Percentiles rank a stretch among this genome's conserved stretches.
These are phyloP conservation scores for Odocoileus hemionus DNA, from an alignment of 2,113 vertebrate species.

Conservation along the genomic window DNA sequence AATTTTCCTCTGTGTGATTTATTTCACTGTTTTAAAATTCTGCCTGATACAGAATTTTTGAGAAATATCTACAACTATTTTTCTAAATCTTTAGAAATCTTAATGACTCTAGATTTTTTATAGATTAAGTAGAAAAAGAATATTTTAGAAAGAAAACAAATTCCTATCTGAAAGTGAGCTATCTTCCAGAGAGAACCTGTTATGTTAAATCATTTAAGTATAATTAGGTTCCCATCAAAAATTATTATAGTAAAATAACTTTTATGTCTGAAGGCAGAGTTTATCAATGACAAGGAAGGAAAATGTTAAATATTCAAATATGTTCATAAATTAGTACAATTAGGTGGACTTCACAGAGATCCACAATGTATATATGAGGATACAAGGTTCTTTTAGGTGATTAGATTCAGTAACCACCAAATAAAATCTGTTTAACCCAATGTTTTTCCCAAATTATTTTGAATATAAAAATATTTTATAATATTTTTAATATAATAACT, in stretches of 20 bases:
- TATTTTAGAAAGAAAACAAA: background rate
- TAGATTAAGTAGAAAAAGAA: background rate
- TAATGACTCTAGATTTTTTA: background rate
- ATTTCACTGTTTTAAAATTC: slow-evolving; percentile 6
- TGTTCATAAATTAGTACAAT: background rate
- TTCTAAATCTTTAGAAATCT: background rate
- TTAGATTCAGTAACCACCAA: background rate
- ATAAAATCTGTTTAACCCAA: background rate
- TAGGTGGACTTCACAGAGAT: background rate
- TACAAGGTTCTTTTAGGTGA: background rate
- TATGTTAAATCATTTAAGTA: slow-evolving; percentile 19
- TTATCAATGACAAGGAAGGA: background rate
- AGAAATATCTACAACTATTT: background rate
- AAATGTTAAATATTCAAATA: background rate
- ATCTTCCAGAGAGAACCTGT: background rate
- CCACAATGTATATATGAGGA: background rate
- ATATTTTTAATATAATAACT: background rate
- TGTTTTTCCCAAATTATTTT: background rate
- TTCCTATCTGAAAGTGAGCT: background rate
- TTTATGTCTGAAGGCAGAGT: background rate
- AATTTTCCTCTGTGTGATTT: background rate
- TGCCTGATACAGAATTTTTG: background rate
- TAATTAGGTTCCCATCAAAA: background rate
- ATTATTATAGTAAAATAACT: background rate
- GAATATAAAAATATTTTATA: background rate